Evolutionary conservation across 2,797 vertebrate genomes (phyloP).

Genomic region (Coilia nasus): DNA sequence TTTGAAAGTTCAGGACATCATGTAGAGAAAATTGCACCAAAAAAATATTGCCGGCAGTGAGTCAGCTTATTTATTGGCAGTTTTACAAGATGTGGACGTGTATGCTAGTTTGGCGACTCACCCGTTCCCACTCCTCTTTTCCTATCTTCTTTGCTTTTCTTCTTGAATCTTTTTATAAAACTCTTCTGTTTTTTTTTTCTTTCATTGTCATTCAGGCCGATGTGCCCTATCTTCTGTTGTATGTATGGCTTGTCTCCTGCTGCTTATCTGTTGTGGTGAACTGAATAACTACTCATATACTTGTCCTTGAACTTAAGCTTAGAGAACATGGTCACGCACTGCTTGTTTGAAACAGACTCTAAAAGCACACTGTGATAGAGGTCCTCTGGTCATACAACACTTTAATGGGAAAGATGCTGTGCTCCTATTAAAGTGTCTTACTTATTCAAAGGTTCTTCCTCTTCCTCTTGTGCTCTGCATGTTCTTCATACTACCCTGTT

Average conservation of each 20-base stretch:
- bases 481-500: background rate
- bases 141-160: background rate
- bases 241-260: slow-evolving; percentile 1
- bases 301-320: background rate
- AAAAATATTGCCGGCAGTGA: background rate
- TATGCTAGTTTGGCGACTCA: background rate
- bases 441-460: too few relatives aligned
- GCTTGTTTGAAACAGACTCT: slow-evolving; percentile 30
- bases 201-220: background rate
- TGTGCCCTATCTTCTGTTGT: background rate
- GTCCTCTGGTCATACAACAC: slow-evolving; percentile 64
- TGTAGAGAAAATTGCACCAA: background rate
- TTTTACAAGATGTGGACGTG: background rate
- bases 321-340: background rate
- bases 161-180: background rate
- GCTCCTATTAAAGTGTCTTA: background rate
- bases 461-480: slow-evolving; percentile 17
- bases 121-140: background rate
- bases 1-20: background rate
- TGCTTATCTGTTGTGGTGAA: background rate
- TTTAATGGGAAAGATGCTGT: slow-evolving; percentile 57
- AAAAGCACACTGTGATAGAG: slow-evolving; percentile 64
- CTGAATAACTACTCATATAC: background rate
- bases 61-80: background rate
- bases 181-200: background rate